Evolutionary conservation across 1,140 invertebrate genomes (phyloP).

Genomic region (Listronotus bonariensis): DNA sequence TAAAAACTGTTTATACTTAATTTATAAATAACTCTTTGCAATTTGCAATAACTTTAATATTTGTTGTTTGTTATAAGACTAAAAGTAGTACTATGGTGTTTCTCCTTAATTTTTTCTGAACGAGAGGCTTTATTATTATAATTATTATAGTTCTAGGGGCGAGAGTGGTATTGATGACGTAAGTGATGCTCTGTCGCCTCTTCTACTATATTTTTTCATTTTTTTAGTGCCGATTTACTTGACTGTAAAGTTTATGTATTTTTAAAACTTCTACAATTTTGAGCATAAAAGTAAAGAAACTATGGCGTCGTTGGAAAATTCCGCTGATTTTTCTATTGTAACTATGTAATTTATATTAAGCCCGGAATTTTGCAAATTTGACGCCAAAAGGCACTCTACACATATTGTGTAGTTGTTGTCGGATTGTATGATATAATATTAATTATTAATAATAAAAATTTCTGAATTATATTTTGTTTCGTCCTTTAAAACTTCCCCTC

Average conservation of each 20-base stretch:
- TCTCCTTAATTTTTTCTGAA: background rate
- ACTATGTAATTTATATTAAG: constrained; percentile 25
- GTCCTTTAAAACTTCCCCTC: no score
- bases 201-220: no score
- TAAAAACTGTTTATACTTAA: constrained; percentile 10
- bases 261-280: constrained; percentile 13
- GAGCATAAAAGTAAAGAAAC: constrained; percentile 7
- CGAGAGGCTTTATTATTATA: constrained; percentile 4
- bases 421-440: constrained; percentile 19
- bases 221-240: background rate
- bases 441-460: constrained; percentile 22
- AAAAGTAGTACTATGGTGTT: constrained; percentile 11
- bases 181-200: background rate
- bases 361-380: constrained; percentile 19
- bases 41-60: constrained; percentile 25
- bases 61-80: constrained; percentile 24
- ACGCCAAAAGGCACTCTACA: constrained; percentile 24
- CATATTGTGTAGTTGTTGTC: constrained; percentile 27
- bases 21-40: constrained; percentile 9
- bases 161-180: background rate
- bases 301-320: constrained; percentile 25
- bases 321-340: constrained; percentile 27
- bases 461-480: background rate
- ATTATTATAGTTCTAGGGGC: background rate
- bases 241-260: constrained; percentile 26